Percentiles rank a stretch among this genome's conserved stretches.
Conservation (phyloP, 92 coral and sea anemone genomes). For the Pocillopora grandis region DNA sequence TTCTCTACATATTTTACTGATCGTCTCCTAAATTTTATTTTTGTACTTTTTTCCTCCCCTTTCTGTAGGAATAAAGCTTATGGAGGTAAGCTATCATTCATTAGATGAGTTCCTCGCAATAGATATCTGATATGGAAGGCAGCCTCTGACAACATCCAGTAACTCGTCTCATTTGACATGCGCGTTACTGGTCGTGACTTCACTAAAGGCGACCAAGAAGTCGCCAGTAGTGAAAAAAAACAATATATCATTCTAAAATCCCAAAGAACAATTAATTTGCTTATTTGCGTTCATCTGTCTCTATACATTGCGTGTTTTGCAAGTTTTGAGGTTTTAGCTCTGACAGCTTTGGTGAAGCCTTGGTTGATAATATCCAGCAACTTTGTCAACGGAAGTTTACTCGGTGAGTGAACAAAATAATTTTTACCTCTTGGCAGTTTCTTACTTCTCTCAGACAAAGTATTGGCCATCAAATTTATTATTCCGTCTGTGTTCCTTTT, state of each 20-base stretch:
- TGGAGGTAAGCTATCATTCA: slow-evolving; percentile 5
- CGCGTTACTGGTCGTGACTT: slow-evolving; percentile 15
- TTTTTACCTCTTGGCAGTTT: too few relatives aligned
- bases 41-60: not conserved
- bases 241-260: not conserved
- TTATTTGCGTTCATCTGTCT: not conserved
- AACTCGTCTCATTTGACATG: slow-evolving; percentile 8
- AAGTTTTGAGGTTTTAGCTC: too few relatives aligned
- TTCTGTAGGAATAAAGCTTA: slow-evolving; percentile 15
- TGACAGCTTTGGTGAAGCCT: too few relatives aligned
- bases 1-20: too few relatives aligned
- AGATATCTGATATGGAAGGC: slow-evolving; percentile 32
- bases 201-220: not conserved
- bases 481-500: too few relatives aligned
- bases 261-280: not conserved
- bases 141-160: slow-evolving; percentile 14
- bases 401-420: too few relatives aligned
- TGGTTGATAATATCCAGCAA: too few relatives aligned
- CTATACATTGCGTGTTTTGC: not conserved
- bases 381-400: too few relatives aligned
- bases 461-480: too few relatives aligned
- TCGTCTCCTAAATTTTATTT: not conserved
- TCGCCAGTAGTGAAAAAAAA: not conserved
- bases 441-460: too few relatives aligned
- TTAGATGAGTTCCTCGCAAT: not conserved